Conservation (phyloP, 1,140 invertebrate species). For the Lepidostoma basale region DNA sequence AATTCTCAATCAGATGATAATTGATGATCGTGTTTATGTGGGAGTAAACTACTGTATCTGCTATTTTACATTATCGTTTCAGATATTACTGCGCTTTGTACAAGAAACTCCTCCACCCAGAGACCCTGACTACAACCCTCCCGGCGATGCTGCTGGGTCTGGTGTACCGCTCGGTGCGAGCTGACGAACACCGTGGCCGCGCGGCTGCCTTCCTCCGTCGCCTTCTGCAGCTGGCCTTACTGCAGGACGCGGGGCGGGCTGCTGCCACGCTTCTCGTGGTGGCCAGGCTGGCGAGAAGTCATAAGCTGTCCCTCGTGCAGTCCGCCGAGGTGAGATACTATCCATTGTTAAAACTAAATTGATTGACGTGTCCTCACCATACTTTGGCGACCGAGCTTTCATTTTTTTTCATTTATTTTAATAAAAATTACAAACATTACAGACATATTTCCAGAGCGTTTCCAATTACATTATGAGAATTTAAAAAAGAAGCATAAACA, state of each 20-base stretch:
- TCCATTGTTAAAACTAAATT: neutral
- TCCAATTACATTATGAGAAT: too few relatives aligned
- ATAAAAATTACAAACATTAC: too few relatives aligned
- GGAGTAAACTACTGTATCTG: too few relatives aligned
- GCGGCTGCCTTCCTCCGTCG: slow-evolving; percentile 89
- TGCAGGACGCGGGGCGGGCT: slow-evolving; percentile 34
- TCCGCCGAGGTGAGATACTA: neutral
- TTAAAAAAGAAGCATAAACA: too few relatives aligned
- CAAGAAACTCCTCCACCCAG: slow-evolving; percentile 80
- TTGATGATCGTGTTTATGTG: too few relatives aligned
- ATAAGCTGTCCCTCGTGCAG: slow-evolving; percentile 7
- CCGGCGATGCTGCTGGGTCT: slow-evolving; percentile 87
- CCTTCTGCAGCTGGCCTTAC: slow-evolving; percentile 74
- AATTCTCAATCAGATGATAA: too few relatives aligned
- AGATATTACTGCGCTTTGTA: slow-evolving; percentile 92
- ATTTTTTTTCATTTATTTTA: too few relatives aligned
- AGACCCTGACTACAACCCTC: slow-evolving; percentile 75
- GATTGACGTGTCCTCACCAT: too few relatives aligned
- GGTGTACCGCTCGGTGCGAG: slow-evolving; percentile 82
- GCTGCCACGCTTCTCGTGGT: slow-evolving; percentile 34
- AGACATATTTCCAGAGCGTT: too few relatives aligned
- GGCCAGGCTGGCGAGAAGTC: slow-evolving; percentile 28
- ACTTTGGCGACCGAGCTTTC: too few relatives aligned
- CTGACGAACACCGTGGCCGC: slow-evolving; percentile 74
- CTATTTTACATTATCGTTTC: too few relatives aligned